A percentile compares a stretch with the other conserved stretches of the same genome.
Evolutionary conservation across 2,113 vertebrate species (phyloP).

Genomic region (Mesitornis unicolor): DNA sequence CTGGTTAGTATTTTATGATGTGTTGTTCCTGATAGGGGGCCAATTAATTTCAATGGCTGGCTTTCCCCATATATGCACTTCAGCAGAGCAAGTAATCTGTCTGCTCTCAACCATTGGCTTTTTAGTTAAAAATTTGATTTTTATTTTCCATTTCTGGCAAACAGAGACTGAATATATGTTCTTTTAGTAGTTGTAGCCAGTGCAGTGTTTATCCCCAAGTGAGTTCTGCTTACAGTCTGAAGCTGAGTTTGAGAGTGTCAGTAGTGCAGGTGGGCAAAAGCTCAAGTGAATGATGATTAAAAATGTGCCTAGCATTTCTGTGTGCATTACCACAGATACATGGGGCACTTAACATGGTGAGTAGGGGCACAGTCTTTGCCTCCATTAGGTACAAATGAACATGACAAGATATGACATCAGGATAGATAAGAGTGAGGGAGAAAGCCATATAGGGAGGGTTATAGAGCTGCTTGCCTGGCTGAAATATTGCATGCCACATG

Average conservation of each 20-base stretch:
- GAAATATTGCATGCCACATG: background rate
- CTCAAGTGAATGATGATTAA: background rate
- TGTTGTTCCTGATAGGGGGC: background rate
- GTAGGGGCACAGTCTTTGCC: background rate
- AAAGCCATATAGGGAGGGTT: background rate
- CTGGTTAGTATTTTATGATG: background rate
- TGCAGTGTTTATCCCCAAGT: background rate
- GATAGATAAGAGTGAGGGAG: background rate
- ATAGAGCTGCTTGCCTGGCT: background rate
- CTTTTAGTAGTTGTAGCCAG: background rate
- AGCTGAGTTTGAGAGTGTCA: background rate
- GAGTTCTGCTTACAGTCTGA: background rate
- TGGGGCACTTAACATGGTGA: accelerated
- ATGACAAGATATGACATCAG: background rate
- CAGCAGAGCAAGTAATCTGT: background rate
- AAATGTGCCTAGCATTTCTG: background rate
- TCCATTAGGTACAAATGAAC: background rate
- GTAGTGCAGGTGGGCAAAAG: background rate
- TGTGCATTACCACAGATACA: background rate
- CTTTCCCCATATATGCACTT: background rate
- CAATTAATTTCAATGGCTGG: background rate
- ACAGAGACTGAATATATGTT: background rate
- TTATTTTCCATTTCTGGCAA: background rate
- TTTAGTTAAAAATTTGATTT: background rate
- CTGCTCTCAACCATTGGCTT: background rate